phyloP scores from a whole-genome alignment of 1,140 invertebrate species.

The Bombus confusus region DNA sequence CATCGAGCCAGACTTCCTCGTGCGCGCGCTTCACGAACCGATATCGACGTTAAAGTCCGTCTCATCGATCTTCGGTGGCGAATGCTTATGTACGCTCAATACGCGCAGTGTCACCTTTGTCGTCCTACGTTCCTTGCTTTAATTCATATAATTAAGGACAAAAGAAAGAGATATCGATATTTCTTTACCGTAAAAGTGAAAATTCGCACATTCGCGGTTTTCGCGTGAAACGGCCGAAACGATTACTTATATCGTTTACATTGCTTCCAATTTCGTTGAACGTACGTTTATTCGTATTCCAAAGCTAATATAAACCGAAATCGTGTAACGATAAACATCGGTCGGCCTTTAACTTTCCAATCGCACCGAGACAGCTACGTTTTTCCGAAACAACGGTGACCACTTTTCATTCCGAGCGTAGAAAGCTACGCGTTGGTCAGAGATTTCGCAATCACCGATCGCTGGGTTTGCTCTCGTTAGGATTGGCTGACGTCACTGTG shows the following conservation, averaged over 20 bases:
- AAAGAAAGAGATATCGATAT: no score
- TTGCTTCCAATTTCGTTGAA: neutral
- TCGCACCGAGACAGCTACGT: neutral
- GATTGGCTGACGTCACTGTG: conserved; percentile 30
- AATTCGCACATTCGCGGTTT: no score
- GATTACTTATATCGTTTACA: no score
- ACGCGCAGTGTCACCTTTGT: no score
- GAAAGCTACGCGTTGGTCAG: neutral
- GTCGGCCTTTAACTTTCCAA: neutral
- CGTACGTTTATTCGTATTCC: neutral
- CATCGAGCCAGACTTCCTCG: neutral
- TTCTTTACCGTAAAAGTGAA: no score
- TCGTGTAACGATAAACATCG: no score
- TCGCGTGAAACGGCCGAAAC: no score
- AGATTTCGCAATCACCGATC: conserved; percentile 45
- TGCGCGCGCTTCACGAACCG: neutral
- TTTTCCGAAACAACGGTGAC: neutral
- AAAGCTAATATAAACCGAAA: neutral
- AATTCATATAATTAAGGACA: no score
- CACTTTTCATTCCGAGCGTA: neutral
- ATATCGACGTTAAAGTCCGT: no score
- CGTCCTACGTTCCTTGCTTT: no score
- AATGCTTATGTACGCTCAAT: no score
- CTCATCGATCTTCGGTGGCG: no score
- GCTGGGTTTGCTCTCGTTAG: conserved; percentile 41